phyloP scores from a whole-genome alignment of 2,113 vertebrate species.

The Phyllopteryx taeniolatus region DNA sequence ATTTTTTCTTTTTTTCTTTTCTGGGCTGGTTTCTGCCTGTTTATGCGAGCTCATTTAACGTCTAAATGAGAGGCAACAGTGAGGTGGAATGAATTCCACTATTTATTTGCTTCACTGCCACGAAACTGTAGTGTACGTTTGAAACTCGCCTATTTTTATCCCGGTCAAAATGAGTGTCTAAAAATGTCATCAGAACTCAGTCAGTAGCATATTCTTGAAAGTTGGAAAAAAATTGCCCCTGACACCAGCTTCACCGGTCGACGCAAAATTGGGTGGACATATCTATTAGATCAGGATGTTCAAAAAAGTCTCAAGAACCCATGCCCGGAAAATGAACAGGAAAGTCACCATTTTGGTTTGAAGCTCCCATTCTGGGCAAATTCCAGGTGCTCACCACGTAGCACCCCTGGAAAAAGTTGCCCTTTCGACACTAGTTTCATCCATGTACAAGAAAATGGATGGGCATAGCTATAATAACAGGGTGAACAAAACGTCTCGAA shows the following conservation, averaged over 20 bases:
- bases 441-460: too few species aligned
- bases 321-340: too few species aligned
- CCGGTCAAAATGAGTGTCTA: not conserved
- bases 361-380: too few species aligned
- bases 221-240: not conserved
- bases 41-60: conserved; percentile 64
- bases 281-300: too few species aligned
- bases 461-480: too few species aligned
- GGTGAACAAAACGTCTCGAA: too few species aligned
- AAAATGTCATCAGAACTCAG: not conserved
- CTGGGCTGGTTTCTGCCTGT: conserved; percentile 52
- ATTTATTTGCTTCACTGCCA: conserved; percentile 53
- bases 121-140: not conserved
- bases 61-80: conserved; percentile 56
- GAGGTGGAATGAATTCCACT: conserved; percentile 44
- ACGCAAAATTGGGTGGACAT: not conserved
- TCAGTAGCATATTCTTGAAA: not conserved
- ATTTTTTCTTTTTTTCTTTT: conserved; percentile 47
- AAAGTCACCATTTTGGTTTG: too few species aligned
- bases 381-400: too few species aligned
- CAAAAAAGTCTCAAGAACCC: not conserved
- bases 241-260: not conserved
- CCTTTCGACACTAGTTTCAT: too few species aligned
- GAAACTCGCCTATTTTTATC: not conserved
- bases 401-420: too few species aligned